Evolutionary conservation across 2,888 invertebrate species (phyloP).

Genomic region (Drosophila setosimentum): DNA sequence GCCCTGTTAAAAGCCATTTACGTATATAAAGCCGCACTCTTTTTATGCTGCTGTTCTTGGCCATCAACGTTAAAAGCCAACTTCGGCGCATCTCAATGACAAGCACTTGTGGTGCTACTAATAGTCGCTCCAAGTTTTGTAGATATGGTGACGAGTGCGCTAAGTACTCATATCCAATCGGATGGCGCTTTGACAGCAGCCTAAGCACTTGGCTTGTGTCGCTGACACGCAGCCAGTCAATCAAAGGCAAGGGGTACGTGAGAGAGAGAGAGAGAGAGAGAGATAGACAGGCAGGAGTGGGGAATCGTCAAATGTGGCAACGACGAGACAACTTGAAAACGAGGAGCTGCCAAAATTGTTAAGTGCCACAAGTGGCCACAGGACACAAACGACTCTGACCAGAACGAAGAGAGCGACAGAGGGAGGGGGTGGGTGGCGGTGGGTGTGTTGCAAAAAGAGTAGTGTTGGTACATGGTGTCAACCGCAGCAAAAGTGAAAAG

Average conservation of each 20-base stretch:
- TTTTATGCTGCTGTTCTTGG: constrained; percentile 13
- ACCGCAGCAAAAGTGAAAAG: constrained; percentile 58
- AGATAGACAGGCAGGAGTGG: neutral
- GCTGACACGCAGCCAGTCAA: constrained; percentile 58
- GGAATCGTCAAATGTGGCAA: constrained; percentile 24
- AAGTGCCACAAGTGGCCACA: constrained; percentile 68
- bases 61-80: constrained; percentile 52
- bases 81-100: constrained; percentile 40
- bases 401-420: neutral
- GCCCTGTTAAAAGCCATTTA: constrained; percentile 34
- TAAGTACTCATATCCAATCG: constrained; percentile 44
- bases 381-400: constrained; percentile 47
- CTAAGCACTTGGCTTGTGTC: constrained; percentile 67
- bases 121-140: constrained; percentile 24
- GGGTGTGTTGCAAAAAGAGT: neutral
- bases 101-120: constrained; percentile 43
- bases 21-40: neutral
- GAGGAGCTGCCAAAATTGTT: constrained; percentile 58
- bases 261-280: too few relatives aligned
- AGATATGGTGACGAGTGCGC: constrained; percentile 27
- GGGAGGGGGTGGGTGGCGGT: neutral
- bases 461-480: constrained; percentile 44
- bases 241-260: constrained; percentile 26
- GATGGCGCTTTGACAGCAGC: constrained; percentile 49
- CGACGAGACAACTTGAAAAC: constrained; percentile 60